Evolutionary conservation across 2,888 invertebrate genomes (phyloP), one percentile per base, ranked within the genome.

Genomic region (Dasypolia templi): DNA sequence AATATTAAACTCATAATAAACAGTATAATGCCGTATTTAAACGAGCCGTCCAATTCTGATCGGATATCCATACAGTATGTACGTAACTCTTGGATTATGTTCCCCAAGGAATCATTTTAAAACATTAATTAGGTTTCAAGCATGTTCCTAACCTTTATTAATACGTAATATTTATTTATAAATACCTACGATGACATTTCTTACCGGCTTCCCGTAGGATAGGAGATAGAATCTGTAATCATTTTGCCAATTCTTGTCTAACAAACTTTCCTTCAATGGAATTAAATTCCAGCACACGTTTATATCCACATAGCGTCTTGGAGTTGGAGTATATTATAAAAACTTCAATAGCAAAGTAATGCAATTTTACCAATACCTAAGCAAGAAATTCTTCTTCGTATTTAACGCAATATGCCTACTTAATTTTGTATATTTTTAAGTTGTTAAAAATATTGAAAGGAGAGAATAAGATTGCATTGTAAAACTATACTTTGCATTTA

Each of bases 381-480:
- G 51, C 73, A 79, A 72, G 53, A 55, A 68, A 59, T 59, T 79
- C 74, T 72, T 81, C 82, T 86, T 81, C 78, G 70, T 83, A 80
- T 79, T 72, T 82, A 82, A 79, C 67, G 51, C 81, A 80, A 75
- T 82, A 80, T 71, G 72, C 82, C 79, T 84, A 84, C 83, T 81
- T 85, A 83, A 85, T 88, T 86, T 85, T 89, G 89, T 90, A 86
- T 91, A 88, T 92, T 93, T 90, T 94, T 95, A 94, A 94, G 93
- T 94, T 94, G 91, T 94, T 94, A 92, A 93, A 90, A 90, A 93
- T 91, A 90, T 89, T 89, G 93, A 85, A 95, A 95, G 95, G 95
- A 96, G 96, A 96, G 95, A 95, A 95, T 93, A 96, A 96, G 96
- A 96, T 96, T 95, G 95, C 95, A 95, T 93, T 90, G 93, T 93